Evolutionary conservation across 2,888 invertebrate genomes (phyloP), one percentile per base, ranked within the genome.

Genomic region (Euzophera pinguis): DNA sequence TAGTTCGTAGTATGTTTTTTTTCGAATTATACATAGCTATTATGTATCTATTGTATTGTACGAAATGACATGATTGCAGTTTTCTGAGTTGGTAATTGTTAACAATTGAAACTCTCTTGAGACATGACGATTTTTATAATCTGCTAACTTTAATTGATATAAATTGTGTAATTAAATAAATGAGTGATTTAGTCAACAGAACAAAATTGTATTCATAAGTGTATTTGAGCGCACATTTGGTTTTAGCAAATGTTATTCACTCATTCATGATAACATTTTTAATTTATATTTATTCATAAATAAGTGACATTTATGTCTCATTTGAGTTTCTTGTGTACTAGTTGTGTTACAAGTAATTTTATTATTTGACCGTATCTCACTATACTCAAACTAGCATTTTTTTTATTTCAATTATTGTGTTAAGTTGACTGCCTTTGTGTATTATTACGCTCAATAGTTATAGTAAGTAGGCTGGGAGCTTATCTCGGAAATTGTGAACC

Each of bases 391-490:
- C 69, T 74, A 77, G 85, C 84, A 86, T 87, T 88, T 87, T n/a
- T n/a, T 22, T 78, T 76, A 71, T 67, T 72, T 73, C 71, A 68
- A 67, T 71, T 69, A 65, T 73, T 63, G 65, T 77, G 71, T 78
- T 82, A 81, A 78, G 80, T 81, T 76, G 83, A 88, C 89, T 89
- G 85, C 86, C 87, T 81, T 45, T 80, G 75, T 81, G 81, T 81
- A 78, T 78, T 78, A 77, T 79, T 86, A 85, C 88, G 89, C 89
- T 89, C 89, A 89, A 90, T 83, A 82, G 80, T 80, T 75, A 71
- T 67, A 69, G 69, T 72, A 70, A 69, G 69, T 72, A 70, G 69
- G 74, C 71, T 67, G 71, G 67, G 34, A 34, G 43, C 17, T 50
- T 50, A 57, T 53, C 55, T 50, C 53, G 52, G 54, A 57, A 59